Conservation (phyloP, 2,888 invertebrate genomes). For the Spatulosminthurus flaviceps region DNA sequence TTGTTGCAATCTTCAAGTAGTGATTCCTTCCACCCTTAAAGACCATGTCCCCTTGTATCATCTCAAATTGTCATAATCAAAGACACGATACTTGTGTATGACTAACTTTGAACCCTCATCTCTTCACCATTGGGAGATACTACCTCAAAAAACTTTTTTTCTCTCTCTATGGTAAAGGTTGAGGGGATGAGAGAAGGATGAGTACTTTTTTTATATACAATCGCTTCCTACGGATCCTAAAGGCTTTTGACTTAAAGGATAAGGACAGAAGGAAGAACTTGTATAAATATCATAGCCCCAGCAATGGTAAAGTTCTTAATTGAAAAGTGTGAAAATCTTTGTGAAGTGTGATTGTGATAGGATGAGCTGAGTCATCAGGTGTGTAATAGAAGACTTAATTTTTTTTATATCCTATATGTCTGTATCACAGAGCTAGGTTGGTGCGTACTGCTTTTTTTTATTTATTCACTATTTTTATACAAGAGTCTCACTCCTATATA, state of each 20-base stretch:
- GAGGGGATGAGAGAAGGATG: conserved; percentile 15
- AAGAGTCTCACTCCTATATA: no score
- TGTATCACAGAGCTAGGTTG: conserved; percentile 4
- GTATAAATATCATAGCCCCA: conserved; percentile 41
- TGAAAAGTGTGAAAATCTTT: conserved; percentile 58
- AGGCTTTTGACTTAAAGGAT: conserved; percentile 19
- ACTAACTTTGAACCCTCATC: no score
- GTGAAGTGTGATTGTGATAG: conserved; percentile 43
- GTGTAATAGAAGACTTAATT: conserved; percentile 48
- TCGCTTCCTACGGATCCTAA: not conserved
- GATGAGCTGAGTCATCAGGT: conserved; percentile 57
- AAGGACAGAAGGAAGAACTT: not conserved
- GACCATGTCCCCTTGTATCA: not conserved
- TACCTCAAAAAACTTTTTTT: no score
- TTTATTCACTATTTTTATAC: not conserved
- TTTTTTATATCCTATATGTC: conserved; percentile 10
- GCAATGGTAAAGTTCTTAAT: conserved; percentile 48
- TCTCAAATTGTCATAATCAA: conserved; percentile 16
- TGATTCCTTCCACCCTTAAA: not conserved
- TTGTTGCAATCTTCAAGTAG: conserved; percentile 18
- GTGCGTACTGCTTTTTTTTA: not conserved
- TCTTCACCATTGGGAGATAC: no score
- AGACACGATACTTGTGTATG: no score
- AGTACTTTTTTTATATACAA: not conserved
- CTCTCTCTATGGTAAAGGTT: not conserved